phyloP scores from a whole-genome alignment of 2,113 vertebrate genomes.

The Heptranchias perlo region DNA sequence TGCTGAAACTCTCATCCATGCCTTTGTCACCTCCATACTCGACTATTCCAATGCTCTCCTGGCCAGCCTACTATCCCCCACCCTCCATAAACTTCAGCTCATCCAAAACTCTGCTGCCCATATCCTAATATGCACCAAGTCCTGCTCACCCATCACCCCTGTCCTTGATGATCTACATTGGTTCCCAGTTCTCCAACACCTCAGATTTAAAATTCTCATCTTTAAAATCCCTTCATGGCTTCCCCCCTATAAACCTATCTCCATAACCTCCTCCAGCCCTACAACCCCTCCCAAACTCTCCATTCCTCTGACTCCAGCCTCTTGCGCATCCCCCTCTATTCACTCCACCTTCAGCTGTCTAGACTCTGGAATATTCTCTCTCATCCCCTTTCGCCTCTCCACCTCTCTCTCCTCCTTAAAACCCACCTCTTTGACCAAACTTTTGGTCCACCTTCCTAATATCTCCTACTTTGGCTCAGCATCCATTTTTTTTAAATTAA shows the following conservation, averaged over 20 bases:
- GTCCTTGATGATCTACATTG: not conserved
- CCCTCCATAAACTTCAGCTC: not conserved
- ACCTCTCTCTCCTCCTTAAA: not conserved
- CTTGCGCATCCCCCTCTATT: not conserved
- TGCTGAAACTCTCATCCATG: not conserved
- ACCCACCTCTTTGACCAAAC: too few species aligned
- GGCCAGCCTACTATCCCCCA: not conserved
- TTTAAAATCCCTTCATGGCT: not conserved
- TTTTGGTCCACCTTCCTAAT: too few species aligned
- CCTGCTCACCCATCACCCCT: not conserved
- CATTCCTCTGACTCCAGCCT: not conserved
- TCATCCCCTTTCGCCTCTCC: too few species aligned
- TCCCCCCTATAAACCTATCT: not conserved
- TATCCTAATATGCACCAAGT: not conserved
- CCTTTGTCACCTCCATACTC: not conserved
- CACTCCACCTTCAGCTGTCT: not conserved
- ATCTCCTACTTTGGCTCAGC: too few species aligned
- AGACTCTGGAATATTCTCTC: too few species aligned
- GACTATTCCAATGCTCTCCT: not conserved
- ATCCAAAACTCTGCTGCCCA: not conserved
- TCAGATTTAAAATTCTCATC: not conserved
- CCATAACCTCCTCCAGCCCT: not conserved
- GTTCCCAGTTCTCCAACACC: not conserved
- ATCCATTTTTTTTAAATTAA: too few species aligned
- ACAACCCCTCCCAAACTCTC: not conserved